A percentile compares a stretch with the other conserved stretches of the same genome.
Conservation (phyloP, 2,888 invertebrate genomes). For the Metalampra italica region DNA sequence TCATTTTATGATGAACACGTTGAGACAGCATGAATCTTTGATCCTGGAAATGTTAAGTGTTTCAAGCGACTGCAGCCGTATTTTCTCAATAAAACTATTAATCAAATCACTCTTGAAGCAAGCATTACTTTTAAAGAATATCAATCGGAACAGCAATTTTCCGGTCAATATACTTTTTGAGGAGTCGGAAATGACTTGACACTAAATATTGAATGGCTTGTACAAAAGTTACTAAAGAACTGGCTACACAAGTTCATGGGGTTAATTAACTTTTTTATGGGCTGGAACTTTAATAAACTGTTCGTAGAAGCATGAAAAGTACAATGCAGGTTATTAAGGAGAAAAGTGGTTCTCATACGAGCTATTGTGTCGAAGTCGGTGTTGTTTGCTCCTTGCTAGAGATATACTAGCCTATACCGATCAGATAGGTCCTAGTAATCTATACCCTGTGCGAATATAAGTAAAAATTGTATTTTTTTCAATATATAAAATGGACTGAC, state of each 20-base stretch:
- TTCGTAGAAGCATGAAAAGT: not conserved
- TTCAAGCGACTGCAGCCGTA: not conserved
- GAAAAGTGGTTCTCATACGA: too few relatives aligned
- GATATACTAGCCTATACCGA: too few relatives aligned
- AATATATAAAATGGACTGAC: too few relatives aligned
- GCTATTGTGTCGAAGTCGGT: too few relatives aligned
- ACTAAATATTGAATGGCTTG: not conserved
- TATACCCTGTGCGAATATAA: too few relatives aligned
- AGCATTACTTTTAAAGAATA: not conserved
- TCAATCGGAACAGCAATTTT: not conserved
- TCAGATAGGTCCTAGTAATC: too few relatives aligned
- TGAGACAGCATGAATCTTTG: conserved; percentile 31
- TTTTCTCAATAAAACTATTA: not conserved
- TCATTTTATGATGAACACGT: too few relatives aligned
- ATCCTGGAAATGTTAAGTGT: conserved; percentile 7
- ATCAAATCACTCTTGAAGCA: not conserved
- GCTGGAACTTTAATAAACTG: too few relatives aligned
- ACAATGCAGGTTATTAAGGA: too few relatives aligned
- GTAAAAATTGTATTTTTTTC: too few relatives aligned
- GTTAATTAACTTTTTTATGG: not conserved
- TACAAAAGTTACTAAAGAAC: not conserved
- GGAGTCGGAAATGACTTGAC: not conserved
- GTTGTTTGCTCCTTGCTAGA: too few relatives aligned
- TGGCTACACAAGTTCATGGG: not conserved
- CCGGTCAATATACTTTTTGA: not conserved